phyloP scores from a whole-genome alignment of 2,113 vertebrate genomes.

The Pseudois nayaur region DNA sequence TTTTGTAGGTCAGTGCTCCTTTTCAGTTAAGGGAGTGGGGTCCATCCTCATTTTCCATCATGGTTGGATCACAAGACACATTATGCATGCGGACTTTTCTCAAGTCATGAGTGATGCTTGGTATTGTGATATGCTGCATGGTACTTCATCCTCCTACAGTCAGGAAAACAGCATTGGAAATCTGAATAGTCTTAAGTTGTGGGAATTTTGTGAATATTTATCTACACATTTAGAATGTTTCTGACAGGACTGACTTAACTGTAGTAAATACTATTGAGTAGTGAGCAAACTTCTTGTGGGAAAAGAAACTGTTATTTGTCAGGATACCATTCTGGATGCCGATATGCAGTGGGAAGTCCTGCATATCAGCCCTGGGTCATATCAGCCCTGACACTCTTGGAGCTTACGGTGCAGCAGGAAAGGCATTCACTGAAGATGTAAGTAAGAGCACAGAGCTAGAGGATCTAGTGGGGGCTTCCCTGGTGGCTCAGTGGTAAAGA shows the following conservation, averaged over 20 bases:
- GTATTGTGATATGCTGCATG: neutral
- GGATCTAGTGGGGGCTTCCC: neutral
- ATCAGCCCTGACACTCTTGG: neutral
- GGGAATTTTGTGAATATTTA: conserved; percentile 15
- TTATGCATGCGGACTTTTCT: neutral
- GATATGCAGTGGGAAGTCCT: neutral
- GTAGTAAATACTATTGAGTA: neutral
- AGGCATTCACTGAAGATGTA: neutral
- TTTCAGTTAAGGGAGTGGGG: neutral
- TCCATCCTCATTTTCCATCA: neutral
- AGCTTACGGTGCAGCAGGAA: neutral
- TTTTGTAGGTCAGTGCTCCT: neutral
- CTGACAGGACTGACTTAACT: conserved; percentile 21
- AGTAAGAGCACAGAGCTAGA: neutral
- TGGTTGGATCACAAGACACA: neutral
- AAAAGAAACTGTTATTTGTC: neutral
- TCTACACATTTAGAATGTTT: conserved; percentile 26
- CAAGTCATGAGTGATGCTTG: neutral
- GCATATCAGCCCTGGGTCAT: neutral
- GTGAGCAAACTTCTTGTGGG: neutral
- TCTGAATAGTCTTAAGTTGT: neutral
- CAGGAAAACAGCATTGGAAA: neutral
- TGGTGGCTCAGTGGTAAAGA: neutral
- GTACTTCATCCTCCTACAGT: neutral
- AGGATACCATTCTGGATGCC: neutral